A percentile compares a stretch with the other conserved stretches of the same genome.
These are phyloP conservation scores for Drosophila peninsularis DNA, from an alignment of 2,888 invertebrate species.

Conservation along the genomic window DNA sequence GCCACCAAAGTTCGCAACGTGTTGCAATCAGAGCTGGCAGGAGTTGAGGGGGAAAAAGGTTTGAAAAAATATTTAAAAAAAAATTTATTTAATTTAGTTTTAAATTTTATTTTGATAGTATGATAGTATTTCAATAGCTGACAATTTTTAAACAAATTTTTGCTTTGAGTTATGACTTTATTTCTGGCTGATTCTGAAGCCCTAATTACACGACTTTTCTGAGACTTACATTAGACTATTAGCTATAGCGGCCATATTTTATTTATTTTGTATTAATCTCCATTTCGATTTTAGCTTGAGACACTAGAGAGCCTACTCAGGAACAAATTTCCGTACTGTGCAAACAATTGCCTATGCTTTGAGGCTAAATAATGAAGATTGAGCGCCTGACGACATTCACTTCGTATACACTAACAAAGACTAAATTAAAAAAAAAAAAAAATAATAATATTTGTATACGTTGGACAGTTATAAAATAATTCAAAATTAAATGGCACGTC, in stretches of 20 bases:
- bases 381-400: background rate
- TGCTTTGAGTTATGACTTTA: background rate
- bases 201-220: background rate
- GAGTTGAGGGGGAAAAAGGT: background rate
- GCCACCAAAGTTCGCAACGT: conserved; percentile 9
- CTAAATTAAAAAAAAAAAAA: background rate
- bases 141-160: no score
- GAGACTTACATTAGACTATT: background rate
- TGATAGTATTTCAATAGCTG: no score
- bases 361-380: background rate
- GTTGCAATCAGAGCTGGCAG: conserved; percentile 37
- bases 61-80: background rate
- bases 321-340: background rate
- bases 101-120: no score
- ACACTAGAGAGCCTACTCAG: no score
- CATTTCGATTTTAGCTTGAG: background rate
- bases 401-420: background rate
- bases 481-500: background rate
- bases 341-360: background rate
- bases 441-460: background rate
- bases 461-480: background rate
- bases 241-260: background rate
- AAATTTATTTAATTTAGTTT: background rate
- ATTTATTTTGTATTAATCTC: background rate
- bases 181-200: background rate